phyloP scores from a whole-genome alignment of 2,797 vertebrate species.

The Mormyrops boulengeri region DNA sequence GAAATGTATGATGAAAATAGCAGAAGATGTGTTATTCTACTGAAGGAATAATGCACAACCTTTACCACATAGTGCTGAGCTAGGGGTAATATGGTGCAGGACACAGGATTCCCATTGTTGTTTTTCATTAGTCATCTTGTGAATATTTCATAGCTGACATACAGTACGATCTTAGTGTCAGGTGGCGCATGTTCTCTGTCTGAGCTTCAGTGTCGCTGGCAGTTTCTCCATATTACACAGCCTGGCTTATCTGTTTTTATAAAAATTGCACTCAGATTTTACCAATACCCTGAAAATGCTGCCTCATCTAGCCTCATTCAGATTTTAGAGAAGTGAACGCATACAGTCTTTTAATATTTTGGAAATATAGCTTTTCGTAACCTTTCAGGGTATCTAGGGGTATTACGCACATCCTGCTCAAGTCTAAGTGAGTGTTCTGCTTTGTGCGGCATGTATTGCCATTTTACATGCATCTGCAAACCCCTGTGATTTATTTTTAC shows the following conservation, averaged over 20 bases:
- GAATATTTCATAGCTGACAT: not conserved
- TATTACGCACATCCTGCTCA: not conserved
- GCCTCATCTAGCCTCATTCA: not conserved
- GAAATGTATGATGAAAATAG: not conserved
- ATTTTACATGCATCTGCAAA: not conserved
- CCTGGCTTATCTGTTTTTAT: not conserved
- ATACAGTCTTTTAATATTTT: not conserved
- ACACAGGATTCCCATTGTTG: not conserved
- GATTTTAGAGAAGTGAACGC: not conserved
- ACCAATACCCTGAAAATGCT: not conserved
- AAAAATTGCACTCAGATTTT: not conserved
- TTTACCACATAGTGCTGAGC: not conserved
- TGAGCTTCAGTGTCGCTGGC: not conserved
- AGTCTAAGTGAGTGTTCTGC: not conserved
- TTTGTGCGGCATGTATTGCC: not conserved
- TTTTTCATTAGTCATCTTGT: not conserved
- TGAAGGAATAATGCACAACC: not conserved
- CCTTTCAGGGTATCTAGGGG: not conserved
- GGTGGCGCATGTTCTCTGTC: not conserved
- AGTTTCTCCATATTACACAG: not conserved
- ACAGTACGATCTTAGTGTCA: not conserved
- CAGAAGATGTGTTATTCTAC: not conserved
- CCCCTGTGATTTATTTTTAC: not conserved
- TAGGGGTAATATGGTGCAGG: not conserved
- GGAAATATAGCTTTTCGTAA: not conserved